Evolutionary conservation across 1,140 invertebrate genomes (phyloP), one percentile per base, ranked within the genome.

Genomic region (Penaeus japonicus): DNA sequence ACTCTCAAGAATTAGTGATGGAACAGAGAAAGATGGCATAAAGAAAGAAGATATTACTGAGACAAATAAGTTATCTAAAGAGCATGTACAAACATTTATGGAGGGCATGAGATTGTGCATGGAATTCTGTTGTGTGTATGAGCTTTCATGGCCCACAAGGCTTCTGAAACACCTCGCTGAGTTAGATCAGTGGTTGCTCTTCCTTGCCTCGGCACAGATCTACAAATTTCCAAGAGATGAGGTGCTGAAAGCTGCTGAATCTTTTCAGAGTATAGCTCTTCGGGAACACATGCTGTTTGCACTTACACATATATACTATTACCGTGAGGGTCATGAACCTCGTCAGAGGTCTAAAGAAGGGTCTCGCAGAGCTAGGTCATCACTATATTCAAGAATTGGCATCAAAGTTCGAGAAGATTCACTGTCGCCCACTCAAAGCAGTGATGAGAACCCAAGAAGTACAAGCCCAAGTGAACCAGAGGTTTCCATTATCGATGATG

Each of bases 231-330:
- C 88, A 30, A 85, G 77, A 22, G 12, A 22, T n/a, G 82, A 85
- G 54, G 82, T 85, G 65, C 54, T 83, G n/a, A 88, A 88, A 55
- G 81, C 57, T 39, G 80, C 70, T n/a, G 86, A 88, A 18, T 88
- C 54, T 55, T 88, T 88, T 18, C 47, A 57, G 39, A 83, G 80
- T 20, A 77, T 35, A 7, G 80, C 86, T 20, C 54, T 88, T 24
- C 30, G 65, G 55, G 86, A 88, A 32, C 86, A 88, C 53, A 62
- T 88, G 80, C 47, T 70, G 3, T 59, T 83, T 35, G 86, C 86
- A 53, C 65, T 88, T 35, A 77, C 86, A 22, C 86, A 88, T n/a
- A 83, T 84, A n/a, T 77, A 59, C 53, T 88, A 88, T n/a, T 88
- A 88, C 54, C 54, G 70, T 55, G 53, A 88, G 24, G 27, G 59